A percentile compares a stretch with the other conserved stretches of the same genome.
Conservation (phyloP, 2,113 vertebrate species). For the Phaetusa simplex region DNA sequence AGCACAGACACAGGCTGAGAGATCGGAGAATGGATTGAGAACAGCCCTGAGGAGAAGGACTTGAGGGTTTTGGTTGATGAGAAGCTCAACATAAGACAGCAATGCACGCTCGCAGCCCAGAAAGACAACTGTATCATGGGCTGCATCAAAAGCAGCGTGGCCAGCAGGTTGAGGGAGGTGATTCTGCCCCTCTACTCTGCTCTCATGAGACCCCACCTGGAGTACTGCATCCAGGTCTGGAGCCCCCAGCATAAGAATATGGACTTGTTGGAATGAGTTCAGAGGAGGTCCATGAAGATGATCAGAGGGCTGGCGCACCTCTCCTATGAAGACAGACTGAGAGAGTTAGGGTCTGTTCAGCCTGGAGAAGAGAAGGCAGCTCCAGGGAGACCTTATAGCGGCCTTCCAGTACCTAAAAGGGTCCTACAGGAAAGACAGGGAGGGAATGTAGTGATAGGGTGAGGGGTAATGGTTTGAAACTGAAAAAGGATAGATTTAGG, state of each 20-base stretch:
- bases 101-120: neutral
- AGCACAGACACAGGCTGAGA: neutral
- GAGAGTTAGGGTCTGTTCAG: too few species aligned
- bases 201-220: neutral
- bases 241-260: neutral
- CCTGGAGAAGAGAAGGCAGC: neutral
- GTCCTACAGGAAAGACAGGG: neutral
- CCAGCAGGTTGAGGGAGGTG: too few species aligned
- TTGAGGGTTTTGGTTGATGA: neutral
- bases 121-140: too few species aligned
- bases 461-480: neutral
- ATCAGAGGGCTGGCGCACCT: too few species aligned
- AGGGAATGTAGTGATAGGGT: neutral
- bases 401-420: neutral
- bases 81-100: neutral
- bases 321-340: too few species aligned
- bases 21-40: neutral
- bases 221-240: neutral
- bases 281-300: too few species aligned
- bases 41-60: neutral
- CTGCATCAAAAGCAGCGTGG: too few species aligned
- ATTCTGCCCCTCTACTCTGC: too few species aligned
- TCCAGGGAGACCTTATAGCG: neutral
- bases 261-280: neutral
- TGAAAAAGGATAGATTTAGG: neutral